These are phyloP conservation scores for Solea senegalensis DNA, from an alignment of 2,113 vertebrate genomes.

Conservation along the genomic window DNA sequence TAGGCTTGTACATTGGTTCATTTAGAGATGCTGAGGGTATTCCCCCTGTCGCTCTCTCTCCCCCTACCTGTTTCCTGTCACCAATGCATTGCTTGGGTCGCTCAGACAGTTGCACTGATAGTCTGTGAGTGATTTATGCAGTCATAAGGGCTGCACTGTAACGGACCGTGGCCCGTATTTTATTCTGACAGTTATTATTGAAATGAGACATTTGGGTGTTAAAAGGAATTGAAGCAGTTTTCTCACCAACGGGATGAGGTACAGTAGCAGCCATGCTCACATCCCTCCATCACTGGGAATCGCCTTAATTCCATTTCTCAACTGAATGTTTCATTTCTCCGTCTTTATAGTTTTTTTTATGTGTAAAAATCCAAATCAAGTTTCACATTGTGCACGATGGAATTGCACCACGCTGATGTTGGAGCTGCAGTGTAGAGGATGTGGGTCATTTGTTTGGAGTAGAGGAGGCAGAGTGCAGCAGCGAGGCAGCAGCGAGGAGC, in stretches of 20 bases:
- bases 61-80: conserved; percentile 77
- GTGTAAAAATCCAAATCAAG: conserved; percentile 63
- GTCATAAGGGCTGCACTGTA: conserved; percentile 77
- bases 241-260: conserved; percentile 25
- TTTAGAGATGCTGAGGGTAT: conserved; percentile 76
- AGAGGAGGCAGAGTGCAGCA: neutral
- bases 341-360: conserved; percentile 34
- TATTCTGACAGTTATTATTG: conserved; percentile 84
- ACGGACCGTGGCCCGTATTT: conserved; percentile 82
- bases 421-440: conserved; percentile 9
- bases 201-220: conserved; percentile 82
- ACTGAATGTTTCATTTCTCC: conserved; percentile 50
- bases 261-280: conserved; percentile 36
- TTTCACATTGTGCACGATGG: conserved; percentile 21
- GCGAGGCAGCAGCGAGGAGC: neutral
- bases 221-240: conserved; percentile 56
- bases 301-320: conserved; percentile 11
- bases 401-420: conserved; percentile 25
- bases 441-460: neutral
- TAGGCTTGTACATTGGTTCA: conserved; percentile 66
- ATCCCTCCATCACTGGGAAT: conserved; percentile 34
- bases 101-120: conserved; percentile 79
- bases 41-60: conserved; percentile 84
- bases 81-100: conserved; percentile 66
- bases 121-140: conserved; percentile 84